Evolutionary conservation across 2,888 invertebrate species (phyloP).

Genomic region (Oscheius sp.): DNA sequence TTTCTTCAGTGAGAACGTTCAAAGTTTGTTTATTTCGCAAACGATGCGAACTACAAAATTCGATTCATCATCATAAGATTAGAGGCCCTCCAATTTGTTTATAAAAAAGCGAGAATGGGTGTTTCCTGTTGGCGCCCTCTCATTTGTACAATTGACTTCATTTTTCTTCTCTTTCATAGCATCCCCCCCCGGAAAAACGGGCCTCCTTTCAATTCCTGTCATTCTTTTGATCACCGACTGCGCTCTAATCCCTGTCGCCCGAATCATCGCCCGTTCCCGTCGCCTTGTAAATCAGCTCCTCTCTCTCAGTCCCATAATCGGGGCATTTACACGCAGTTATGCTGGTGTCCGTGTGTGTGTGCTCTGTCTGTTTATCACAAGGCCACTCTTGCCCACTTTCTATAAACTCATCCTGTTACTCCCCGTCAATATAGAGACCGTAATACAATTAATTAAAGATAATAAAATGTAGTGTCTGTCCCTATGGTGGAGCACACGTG

Average conservation of each 20-base stretch:
- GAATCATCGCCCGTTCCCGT: conserved; percentile 8
- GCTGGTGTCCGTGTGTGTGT: conserved; percentile 1
- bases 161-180: too few species aligned
- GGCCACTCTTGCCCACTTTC: background rate
- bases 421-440: background rate
- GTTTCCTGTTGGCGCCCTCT: too few species aligned
- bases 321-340: conserved; percentile 12
- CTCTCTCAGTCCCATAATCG: conserved; percentile 5
- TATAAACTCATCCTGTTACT: background rate
- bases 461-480: conserved; percentile 9
- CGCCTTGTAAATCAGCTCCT: conserved; percentile 12
- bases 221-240: conserved; percentile 6
- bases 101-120: too few species aligned
- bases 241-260: conserved; percentile 3
- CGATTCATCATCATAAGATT: too few species aligned
- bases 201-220: background rate
- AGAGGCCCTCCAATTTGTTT: too few species aligned
- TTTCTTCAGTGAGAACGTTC: too few species aligned
- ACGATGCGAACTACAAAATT: too few species aligned
- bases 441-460: background rate
- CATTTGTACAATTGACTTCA: too few species aligned
- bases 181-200: too few species aligned
- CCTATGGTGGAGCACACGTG: conserved; percentile 12
- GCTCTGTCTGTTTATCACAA: conserved; percentile 9
- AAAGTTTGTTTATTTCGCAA: too few species aligned